These are phyloP conservation scores for Gymnoscopelus microlampas DNA, from an alignment of 2,797 vertebrate genomes.

Conservation along the genomic window DNA sequence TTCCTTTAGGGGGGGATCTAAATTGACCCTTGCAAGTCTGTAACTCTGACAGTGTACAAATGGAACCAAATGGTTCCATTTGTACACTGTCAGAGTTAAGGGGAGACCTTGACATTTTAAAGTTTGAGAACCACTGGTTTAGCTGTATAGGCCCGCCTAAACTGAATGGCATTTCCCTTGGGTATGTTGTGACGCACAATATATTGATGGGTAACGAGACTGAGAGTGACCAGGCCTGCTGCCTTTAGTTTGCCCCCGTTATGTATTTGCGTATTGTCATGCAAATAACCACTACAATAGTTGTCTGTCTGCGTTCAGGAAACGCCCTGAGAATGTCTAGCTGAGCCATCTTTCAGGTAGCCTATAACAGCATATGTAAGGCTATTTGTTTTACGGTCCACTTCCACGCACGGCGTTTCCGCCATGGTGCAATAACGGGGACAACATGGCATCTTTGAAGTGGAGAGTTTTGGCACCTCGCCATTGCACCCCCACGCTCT, in stretches of 20 bases:
- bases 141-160: no score
- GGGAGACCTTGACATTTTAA: no score
- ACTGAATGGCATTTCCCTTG: background rate
- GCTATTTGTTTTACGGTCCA: background rate
- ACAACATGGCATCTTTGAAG: conserved; percentile 65
- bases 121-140: no score
- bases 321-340: conserved; percentile 7
- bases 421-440: conserved; percentile 49
- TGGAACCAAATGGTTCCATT: no score
- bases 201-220: conserved; percentile 32
- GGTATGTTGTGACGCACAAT: conserved; percentile 30
- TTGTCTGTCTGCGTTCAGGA: conserved; percentile 12
- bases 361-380: background rate
- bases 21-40: no score
- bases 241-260: conserved; percentile 31
- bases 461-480: conserved; percentile 68
- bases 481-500: conserved; percentile 51
- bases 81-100: no score
- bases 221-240: conserved; percentile 19
- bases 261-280: conserved; percentile 55
- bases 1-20: no score
- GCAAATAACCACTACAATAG: conserved; percentile 54
- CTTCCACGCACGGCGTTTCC: conserved; percentile 52
- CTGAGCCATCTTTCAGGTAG: conserved; percentile 53
- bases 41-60: no score